Conservation (phyloP, 2,797 vertebrate species). For the Percopsis omiscomaycus region DNA sequence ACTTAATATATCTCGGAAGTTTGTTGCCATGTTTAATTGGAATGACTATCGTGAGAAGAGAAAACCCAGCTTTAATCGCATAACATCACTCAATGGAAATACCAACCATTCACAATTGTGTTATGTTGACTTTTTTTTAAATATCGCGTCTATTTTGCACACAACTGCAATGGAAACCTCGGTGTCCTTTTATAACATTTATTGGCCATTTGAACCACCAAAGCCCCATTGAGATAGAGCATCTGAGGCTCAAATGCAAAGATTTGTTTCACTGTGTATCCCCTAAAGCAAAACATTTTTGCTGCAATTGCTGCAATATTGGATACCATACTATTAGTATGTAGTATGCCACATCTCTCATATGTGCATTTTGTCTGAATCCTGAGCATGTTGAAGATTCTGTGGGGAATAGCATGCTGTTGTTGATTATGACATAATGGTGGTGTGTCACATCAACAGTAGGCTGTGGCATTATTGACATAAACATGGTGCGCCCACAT, state of each 20-base stretch:
- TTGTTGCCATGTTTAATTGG: no score
- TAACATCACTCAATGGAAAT: no score
- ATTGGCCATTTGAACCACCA: not conserved
- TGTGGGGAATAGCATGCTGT: no score
- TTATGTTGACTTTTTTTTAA: no score
- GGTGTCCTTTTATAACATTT: not conserved
- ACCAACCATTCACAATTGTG: no score
- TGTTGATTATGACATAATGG: not conserved
- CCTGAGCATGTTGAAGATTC: no score
- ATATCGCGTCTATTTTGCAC: not conserved
- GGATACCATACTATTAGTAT: no score
- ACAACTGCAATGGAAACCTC: not conserved
- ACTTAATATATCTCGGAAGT: no score
- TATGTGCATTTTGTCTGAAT: not conserved
- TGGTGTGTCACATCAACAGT: not conserved
- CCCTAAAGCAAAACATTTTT: not conserved
- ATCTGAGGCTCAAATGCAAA: not conserved
- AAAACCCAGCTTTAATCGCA: no score
- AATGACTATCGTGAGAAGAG: no score
- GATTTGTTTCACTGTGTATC: not conserved
- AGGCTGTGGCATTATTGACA: slow-evolving; percentile 5
- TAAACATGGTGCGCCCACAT: slow-evolving; percentile 5
- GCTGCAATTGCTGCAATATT: no score
- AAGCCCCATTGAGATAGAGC: not conserved
- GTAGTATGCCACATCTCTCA: no score